Percentiles rank a stretch among this genome's conserved stretches.
phyloP scores from a whole-genome alignment of 2,113 vertebrate genomes.

The Craseonycteris thonglongyai region DNA sequence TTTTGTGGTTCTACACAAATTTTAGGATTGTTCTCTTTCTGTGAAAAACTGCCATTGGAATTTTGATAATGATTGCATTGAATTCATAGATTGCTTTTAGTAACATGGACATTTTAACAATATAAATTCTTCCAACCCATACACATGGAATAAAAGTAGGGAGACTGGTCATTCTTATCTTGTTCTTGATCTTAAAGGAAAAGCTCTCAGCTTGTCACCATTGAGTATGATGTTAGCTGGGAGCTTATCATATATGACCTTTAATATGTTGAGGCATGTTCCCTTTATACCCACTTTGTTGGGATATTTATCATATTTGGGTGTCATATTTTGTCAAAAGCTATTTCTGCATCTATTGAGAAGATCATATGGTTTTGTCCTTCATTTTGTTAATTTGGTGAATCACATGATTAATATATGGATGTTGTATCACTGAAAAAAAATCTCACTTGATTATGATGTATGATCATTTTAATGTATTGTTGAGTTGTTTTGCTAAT shows the following conservation, averaged over 20 bases:
- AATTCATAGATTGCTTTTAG: background rate
- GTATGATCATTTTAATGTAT: background rate
- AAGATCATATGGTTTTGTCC: background rate
- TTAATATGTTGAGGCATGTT: background rate
- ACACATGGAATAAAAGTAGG: background rate
- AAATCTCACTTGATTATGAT: background rate
- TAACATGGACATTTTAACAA: background rate
- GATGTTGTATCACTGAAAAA: background rate
- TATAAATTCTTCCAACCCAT: background rate
- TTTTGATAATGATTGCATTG: background rate
- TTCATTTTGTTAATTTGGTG: background rate
- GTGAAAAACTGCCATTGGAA: background rate
- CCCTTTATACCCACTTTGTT: background rate
- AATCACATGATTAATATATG: background rate
- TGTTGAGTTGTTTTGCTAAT: background rate
- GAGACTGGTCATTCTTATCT: background rate
- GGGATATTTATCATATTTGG: background rate
- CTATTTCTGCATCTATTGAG: background rate
- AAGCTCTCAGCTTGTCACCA: background rate
- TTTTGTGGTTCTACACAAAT: background rate
- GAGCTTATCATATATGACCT: background rate
- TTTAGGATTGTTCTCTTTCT: background rate
- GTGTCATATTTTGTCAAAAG: background rate
- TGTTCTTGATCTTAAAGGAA: background rate
- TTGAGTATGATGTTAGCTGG: background rate